Conservation (phyloP, 1,140 invertebrate species). For the Whitmania pigra region DNA sequence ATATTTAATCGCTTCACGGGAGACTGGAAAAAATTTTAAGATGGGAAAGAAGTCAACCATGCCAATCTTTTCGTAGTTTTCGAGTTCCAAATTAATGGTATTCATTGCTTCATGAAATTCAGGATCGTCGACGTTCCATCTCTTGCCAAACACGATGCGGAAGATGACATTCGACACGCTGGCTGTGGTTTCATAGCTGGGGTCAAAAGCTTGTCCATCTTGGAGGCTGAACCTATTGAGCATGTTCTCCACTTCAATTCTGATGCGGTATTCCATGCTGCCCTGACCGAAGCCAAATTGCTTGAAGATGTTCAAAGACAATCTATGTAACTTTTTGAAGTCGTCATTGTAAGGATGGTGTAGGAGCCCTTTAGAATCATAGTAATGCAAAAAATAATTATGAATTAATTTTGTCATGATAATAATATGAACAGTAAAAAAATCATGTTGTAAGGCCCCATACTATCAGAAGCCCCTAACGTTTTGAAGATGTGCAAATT, state of each 20-base stretch:
- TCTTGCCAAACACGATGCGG: background rate
- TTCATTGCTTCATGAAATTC: background rate
- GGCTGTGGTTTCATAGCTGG: background rate
- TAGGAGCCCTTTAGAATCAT: background rate
- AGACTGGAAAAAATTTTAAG: background rate
- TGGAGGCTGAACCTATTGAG: background rate
- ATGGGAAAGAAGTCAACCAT: background rate
- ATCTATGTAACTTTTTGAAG: constrained; percentile 10
- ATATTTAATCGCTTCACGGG: background rate
- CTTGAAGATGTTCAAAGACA: background rate
- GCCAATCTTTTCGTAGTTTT: background rate
- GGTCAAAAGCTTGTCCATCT: background rate
- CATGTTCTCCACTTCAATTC: background rate
- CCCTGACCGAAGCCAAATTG: constrained; percentile 11
- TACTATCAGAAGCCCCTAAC: too few relatives aligned
- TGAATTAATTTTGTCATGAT: background rate
- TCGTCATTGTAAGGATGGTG: background rate
- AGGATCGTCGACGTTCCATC: background rate
- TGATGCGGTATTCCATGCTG: background rate
- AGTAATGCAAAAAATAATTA: background rate
- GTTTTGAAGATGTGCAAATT: too few relatives aligned
- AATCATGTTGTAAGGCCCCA: too few relatives aligned
- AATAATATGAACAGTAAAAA: background rate
- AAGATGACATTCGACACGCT: background rate
- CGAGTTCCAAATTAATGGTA: background rate